Base-by-base conservation (phyloP, 2,113 vertebrate genomes). In the Choloepus hoffmanni region DNA sequence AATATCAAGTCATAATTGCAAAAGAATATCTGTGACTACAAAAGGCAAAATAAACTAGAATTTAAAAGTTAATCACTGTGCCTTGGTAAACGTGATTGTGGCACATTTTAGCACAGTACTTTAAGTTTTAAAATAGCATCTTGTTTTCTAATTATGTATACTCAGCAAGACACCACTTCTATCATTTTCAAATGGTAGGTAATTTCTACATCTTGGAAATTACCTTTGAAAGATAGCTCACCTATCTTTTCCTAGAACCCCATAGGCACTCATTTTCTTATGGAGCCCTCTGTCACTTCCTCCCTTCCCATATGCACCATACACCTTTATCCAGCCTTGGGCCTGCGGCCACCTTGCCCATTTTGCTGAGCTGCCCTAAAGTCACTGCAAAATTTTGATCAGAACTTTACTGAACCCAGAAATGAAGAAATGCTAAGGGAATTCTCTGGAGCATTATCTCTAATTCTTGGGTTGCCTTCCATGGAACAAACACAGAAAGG, bases 1-100 rank as follows among this genome's bases (percentile, higher is more conserved):
- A 92, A 83, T 92, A 96, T 92, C 81, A 83, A 73, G 72, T 94
- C 93, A 82, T 88, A 78, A 85, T 92, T 92, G 77, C 53, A 63
- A 85, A 94, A 82, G 90, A 50, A 72, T 87, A 90, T 90, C 60
- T 73, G 21, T 73, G 85, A 92, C 53, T 55, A 40, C 77, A 73
- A 92, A 95, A 90, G 88, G 79, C 55, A 88, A 92, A 93, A 89
- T 81, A 74, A 94, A 90, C 67, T 86, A 11, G 63, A 89, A 93
- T 72, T 82, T 94, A 78, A 68, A 95, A 92, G 55, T 28, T 79
- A 74, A 65, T 95, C 62, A 45, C 36, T 50, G 7, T 58, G 77
- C 67, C 36, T 40, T 33, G 70, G 48, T 89, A 85, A 92, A 87
- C 60, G 79, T 40, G 13, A 77, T 58, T 50, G 19, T 50, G 28